Conservation (phyloP, 2,797 vertebrate species). For the Sciaenops ocellatus region DNA sequence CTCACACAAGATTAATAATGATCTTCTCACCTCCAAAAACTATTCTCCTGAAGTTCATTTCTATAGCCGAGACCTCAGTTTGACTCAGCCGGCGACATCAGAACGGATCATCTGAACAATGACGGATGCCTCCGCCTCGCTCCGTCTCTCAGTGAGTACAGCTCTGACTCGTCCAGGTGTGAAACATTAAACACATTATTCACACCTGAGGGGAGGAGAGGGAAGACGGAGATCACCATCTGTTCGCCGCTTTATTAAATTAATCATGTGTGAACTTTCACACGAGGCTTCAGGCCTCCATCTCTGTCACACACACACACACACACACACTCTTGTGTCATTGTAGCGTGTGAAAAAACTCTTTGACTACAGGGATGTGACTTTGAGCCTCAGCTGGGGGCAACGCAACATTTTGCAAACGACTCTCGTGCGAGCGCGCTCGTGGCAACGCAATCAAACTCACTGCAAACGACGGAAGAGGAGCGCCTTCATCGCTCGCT, state of each 20-base stretch:
- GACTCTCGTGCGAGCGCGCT: slow-evolving; percentile 15
- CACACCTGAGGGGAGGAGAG: slow-evolving; percentile 29
- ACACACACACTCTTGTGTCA: not conserved
- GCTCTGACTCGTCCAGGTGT: slow-evolving; percentile 50
- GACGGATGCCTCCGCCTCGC: not conserved
- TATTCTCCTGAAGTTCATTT: slow-evolving; percentile 8
- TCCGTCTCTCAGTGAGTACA: not conserved
- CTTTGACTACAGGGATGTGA: slow-evolving; percentile 9
- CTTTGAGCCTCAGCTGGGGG: slow-evolving; percentile 26
- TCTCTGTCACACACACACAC: not conserved
- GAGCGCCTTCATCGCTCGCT: slow-evolving; percentile 26
- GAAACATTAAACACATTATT: slow-evolving; percentile 48
- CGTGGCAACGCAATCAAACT: slow-evolving; percentile 21
- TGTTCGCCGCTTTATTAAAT: slow-evolving; percentile 57
- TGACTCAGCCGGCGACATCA: not conserved
- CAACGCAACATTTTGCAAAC: slow-evolving; percentile 41
- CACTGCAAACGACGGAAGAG: slow-evolving; percentile 31
- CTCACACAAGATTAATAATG: slow-evolving; percentile 20
- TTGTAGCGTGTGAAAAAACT: slow-evolving; percentile 7
- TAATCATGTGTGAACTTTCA: slow-evolving; percentile 58
- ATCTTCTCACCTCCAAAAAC: slow-evolving; percentile 6
- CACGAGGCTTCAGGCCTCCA: not conserved
- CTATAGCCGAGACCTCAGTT: not conserved
- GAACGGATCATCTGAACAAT: not conserved
- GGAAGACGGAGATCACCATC: slow-evolving; percentile 51